A percentile compares a stretch with the other conserved stretches of the same genome.
Conservation (phyloP, 2,888 invertebrate genomes). For the Unio pictorum region DNA sequence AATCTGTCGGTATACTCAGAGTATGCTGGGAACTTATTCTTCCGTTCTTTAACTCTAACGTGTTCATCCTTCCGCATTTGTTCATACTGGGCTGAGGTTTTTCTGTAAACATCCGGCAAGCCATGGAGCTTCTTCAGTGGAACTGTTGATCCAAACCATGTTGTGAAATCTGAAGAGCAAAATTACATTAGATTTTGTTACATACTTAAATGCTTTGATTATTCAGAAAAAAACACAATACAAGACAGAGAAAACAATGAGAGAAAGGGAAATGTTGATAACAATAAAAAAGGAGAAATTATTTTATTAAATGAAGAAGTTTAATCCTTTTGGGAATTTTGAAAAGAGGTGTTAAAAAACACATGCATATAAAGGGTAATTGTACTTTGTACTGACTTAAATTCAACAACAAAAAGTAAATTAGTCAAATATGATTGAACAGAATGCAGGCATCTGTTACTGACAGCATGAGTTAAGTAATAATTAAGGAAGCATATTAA, state of each 20-base stretch:
- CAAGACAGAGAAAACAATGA: background rate
- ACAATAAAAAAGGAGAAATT: no score
- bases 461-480: no score
- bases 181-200: background rate
- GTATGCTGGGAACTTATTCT: constrained; percentile 60
- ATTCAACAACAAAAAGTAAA: no score
- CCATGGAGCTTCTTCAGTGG: constrained; percentile 62
- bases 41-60: constrained; percentile 29
- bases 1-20: constrained; percentile 67
- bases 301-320: no score
- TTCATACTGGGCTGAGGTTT: constrained; percentile 63
- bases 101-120: constrained; percentile 60
- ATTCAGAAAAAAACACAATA: background rate
- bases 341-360: no score
- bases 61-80: constrained; percentile 34
- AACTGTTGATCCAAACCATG: constrained; percentile 65
- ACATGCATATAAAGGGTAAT: no score
- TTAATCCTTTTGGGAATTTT: no score
- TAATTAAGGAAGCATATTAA: no score
- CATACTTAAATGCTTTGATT: background rate
- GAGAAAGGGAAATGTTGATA: background rate
- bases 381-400: no score
- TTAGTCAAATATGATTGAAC: no score
- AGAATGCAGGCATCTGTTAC: no score
- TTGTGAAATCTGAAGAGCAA: constrained; percentile 54